Conservation (phyloP, 2,888 invertebrate genomes). For the Pandemis cinnamomeana region DNA sequence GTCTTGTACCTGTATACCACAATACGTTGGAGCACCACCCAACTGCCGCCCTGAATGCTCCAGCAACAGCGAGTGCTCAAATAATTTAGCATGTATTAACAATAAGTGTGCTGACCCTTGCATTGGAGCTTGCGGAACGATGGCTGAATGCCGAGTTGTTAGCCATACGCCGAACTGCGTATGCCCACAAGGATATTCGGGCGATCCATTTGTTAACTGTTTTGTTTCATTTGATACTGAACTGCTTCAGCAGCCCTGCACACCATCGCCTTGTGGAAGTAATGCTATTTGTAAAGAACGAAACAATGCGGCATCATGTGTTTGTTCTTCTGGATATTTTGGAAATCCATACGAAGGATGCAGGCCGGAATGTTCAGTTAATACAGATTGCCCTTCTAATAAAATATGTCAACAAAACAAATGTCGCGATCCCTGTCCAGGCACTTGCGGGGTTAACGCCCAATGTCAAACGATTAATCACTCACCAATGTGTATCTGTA, state of each 20-base stretch:
- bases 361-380: conserved; percentile 89
- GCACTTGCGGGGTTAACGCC: conserved; percentile 90
- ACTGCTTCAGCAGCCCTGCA: conserved; percentile 81
- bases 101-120: conserved; percentile 91
- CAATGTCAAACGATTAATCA: conserved; percentile 90
- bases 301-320: conserved; percentile 89
- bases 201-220: conserved; percentile 89
- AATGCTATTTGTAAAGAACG: conserved; percentile 89
- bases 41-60: conserved; percentile 90
- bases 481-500: conserved; percentile 88
- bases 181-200: conserved; percentile 87
- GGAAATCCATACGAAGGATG: conserved; percentile 88
- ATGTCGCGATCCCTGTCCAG: conserved; percentile 90
- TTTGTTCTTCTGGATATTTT: conserved; percentile 87
- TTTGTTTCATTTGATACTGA: conserved; percentile 64
- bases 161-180: conserved; percentile 89
- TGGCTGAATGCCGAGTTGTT: conserved; percentile 89
- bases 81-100: conserved; percentile 87
- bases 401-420: conserved; percentile 89
- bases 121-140: conserved; percentile 87
- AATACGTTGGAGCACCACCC: conserved; percentile 88
- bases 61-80: conserved; percentile 88
- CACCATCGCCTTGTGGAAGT: conserved; percentile 89
- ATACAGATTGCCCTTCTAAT: conserved; percentile 89
- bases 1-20: conserved; percentile 88